A percentile compares a stretch with the other conserved stretches of the same genome.
These are phyloP conservation scores for Drosophila pachea DNA, from an alignment of 1,140 invertebrate species.

Conservation along the genomic window DNA sequence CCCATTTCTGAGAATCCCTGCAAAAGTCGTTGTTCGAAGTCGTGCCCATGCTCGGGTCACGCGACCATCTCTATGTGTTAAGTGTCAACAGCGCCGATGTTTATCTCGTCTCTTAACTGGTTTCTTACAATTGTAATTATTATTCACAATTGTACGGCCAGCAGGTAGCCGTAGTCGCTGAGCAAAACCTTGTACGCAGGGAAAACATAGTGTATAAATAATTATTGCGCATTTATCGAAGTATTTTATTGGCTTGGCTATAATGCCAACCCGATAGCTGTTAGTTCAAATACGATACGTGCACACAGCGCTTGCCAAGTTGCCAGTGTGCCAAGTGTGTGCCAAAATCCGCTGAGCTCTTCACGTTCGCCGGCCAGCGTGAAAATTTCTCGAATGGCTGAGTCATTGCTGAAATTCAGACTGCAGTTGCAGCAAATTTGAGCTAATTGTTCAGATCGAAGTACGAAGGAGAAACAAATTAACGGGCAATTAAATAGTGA, in stretches of 20 bases:
- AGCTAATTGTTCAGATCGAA: conserved; percentile 35
- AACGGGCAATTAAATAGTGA: conserved; percentile 11
- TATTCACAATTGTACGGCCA: conserved; percentile 57
- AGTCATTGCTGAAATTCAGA: conserved; percentile 41
- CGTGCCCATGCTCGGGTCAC: conserved; percentile 1
- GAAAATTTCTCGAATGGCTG: conserved; percentile 18
- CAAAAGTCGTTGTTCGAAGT: no score
- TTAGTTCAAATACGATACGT: conserved; percentile 11
- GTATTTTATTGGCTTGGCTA: conserved; percentile 45
- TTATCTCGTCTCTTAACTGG: conserved; percentile 37
- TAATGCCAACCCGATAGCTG: conserved; percentile 12
- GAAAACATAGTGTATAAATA: conserved; percentile 37
- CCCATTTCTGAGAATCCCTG: no score
- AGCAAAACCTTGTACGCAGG: conserved; percentile 3
- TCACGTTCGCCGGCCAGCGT: conserved; percentile 16
- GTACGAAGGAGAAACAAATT: not conserved
- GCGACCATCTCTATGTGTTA: not conserved
- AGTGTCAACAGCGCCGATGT: conserved; percentile 33
- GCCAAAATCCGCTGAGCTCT: conserved; percentile 42
- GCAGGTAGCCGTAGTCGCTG: conserved; percentile 55
- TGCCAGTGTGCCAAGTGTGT: conserved; percentile 26
- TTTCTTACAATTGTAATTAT: conserved; percentile 53
- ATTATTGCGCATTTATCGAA: conserved; percentile 62
- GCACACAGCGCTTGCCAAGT: conserved; percentile 21
- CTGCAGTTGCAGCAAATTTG: conserved; percentile 35